Percentiles rank a stretch among this genome's conserved stretches.
These are phyloP conservation scores for Drosophila mayri DNA, from an alignment of 1,140 invertebrate species.

Conservation along the genomic window DNA sequence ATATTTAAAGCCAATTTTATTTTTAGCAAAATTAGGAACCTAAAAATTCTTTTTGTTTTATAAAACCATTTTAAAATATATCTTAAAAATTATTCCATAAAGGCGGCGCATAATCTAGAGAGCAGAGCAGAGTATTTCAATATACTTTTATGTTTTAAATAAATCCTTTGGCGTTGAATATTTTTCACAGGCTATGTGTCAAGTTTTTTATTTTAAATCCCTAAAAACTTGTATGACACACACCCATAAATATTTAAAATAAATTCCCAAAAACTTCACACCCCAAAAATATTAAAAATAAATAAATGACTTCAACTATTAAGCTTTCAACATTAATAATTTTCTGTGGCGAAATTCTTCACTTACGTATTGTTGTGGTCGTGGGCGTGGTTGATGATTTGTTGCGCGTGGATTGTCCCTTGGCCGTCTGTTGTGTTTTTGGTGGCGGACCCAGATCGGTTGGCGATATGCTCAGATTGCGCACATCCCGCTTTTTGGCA, in stretches of 20 bases:
- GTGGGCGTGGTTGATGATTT: constrained; percentile 67
- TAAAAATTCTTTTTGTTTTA: not conserved
- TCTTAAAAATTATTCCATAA: too few relatives aligned
- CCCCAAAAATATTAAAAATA: not conserved
- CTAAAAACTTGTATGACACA: too few relatives aligned
- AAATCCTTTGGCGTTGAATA: too few relatives aligned
- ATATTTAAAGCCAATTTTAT: not conserved
- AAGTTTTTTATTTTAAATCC: not conserved
- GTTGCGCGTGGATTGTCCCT: constrained; percentile 74
- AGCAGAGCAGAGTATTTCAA: too few relatives aligned
- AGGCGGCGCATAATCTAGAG: too few relatives aligned
- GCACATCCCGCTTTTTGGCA: constrained; percentile 85
- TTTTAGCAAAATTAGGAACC: not conserved
- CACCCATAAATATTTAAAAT: not conserved
- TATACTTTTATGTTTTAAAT: too few relatives aligned
- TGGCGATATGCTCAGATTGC: constrained; percentile 84
- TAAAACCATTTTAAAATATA: not conserved
- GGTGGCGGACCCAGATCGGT: constrained; percentile 84
- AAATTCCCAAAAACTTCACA: not conserved
- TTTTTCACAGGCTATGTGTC: not conserved
- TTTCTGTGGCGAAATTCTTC: not conserved
- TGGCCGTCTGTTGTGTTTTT: constrained; percentile 82
- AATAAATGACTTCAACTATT: constrained; percentile 6
- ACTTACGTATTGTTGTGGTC: constrained; percentile 77
- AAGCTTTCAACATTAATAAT: constrained; percentile 16